These are phyloP conservation scores for Protosalanx chinensis DNA, from an alignment of 2,797 vertebrate species.

Conservation along the genomic window DNA sequence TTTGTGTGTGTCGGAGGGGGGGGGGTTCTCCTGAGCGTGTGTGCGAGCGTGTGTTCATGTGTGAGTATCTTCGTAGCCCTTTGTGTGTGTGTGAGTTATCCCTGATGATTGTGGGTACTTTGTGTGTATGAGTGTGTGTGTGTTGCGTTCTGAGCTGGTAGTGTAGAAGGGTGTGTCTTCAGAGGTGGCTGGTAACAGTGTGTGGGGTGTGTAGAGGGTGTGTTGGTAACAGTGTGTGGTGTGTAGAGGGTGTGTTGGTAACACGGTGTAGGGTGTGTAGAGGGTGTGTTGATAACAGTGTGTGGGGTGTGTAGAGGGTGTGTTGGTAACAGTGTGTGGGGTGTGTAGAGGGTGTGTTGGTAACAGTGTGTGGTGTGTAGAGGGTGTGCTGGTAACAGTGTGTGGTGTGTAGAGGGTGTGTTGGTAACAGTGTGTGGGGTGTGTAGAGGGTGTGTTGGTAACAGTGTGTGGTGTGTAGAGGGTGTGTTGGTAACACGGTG, in stretches of 20 bases:
- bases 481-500: too few relatives aligned
- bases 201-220: conserved; percentile 22
- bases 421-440: too few relatives aligned
- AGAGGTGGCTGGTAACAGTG: conserved; percentile 28
- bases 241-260: too few relatives aligned
- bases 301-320: not conserved
- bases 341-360: too few relatives aligned
- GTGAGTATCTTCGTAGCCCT: not conserved
- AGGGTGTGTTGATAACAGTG: conserved; percentile 12
- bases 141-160: not conserved
- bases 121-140: not conserved
- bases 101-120: not conserved
- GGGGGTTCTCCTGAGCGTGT: conserved; percentile 13
- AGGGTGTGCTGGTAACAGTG: too few relatives aligned
- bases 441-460: too few relatives aligned
- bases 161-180: not conserved
- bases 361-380: too few relatives aligned
- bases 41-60: not conserved
- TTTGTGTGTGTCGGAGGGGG: conserved; percentile 35
- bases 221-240: too few relatives aligned
- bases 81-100: not conserved
- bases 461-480: too few relatives aligned
- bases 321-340: too few relatives aligned
- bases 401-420: too few relatives aligned
- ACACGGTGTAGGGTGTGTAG: not conserved